Base-by-base conservation (phyloP, 2,888 invertebrate genomes). In the Macrosoma leucophasiata region DNA sequence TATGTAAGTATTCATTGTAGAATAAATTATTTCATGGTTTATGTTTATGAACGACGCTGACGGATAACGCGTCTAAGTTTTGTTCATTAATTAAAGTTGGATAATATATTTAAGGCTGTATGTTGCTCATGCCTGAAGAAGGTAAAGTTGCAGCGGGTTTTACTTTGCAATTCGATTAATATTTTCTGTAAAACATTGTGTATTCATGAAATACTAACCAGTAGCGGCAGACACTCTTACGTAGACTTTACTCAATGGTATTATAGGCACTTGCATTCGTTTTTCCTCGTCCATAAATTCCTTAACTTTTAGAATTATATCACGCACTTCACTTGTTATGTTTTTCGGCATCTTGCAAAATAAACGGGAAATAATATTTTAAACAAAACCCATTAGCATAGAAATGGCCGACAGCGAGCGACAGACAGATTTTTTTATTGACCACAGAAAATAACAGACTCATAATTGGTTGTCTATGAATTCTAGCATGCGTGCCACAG, bases 241-340 rank as follows among this genome's bases (percentile, higher is more conserved):
- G 42, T 82, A 81, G 11, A 82, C 82, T 63, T 82, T 82, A 48
- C 78, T 78, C 8, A 82, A 58, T 1, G 82, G 82, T 55, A 82
- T 82, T 53, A 82, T 82, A 13, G 82, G 82, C 39, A 79, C 78
- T 60, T 82, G 81, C 82, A 82, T 82, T 21, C 81, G 69, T 55
- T 82, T 82, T 33, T 82, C 82, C 33, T 81, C 81, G 33, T 82
- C 82, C 82, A 82, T 82, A 53, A 82, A 82, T 45, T 81, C 82
- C 48, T 82, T 82, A 2, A 82, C 82, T 55, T 78, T 81, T 36
- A 82, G 51, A 54, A 82, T 81, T 48, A 82, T 76, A 29, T 81
- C 81, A n/a, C 82, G 74, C 27, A 82, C 82, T 57, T 82, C 82
- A 52, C 54, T 70, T 3, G 78, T 81, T 37, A 82, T 81, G 44